These are phyloP conservation scores for Coracias cyanogaster DNA, from an alignment of 2,797 vertebrate genomes.

Conservation along the genomic window DNA sequence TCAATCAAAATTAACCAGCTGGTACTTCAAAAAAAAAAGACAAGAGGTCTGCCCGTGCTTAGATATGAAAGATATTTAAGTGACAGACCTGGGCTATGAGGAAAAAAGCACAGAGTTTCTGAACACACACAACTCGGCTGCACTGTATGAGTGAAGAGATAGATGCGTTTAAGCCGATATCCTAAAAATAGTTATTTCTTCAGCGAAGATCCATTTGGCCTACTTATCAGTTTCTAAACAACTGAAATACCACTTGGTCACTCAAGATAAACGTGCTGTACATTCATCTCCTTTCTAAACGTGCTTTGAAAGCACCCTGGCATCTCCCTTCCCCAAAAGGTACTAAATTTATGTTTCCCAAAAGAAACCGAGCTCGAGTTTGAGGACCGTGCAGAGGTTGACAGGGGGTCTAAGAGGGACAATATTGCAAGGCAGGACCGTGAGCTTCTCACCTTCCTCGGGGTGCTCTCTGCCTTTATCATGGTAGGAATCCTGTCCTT, in stretches of 20 bases:
- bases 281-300: not conserved
- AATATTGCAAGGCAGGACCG: not conserved
- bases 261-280: not conserved
- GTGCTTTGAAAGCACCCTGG: rapidly evolving
- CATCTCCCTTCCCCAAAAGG: not conserved
- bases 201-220: constrained; percentile 46
- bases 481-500: constrained; percentile 93
- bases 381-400: not conserved
- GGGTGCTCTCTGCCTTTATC: constrained; percentile 95
- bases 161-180: constrained; percentile 37
- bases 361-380: not conserved
- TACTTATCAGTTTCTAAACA: constrained; percentile 57
- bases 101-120: not conserved
- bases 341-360: not conserved
- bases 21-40: not conserved
- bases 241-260: constrained; percentile 39
- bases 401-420: not conserved
- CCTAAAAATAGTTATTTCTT: constrained; percentile 62
- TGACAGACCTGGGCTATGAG: not conserved
- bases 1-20: not conserved
- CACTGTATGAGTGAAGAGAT: not conserved
- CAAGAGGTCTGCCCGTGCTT: not conserved
- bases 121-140: not conserved
- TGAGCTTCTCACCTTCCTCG: constrained; percentile 89
- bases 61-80: not conserved